Evolutionary conservation across 2,113 vertebrate genomes (phyloP).

Genomic region (Nannospalax galili): DNA sequence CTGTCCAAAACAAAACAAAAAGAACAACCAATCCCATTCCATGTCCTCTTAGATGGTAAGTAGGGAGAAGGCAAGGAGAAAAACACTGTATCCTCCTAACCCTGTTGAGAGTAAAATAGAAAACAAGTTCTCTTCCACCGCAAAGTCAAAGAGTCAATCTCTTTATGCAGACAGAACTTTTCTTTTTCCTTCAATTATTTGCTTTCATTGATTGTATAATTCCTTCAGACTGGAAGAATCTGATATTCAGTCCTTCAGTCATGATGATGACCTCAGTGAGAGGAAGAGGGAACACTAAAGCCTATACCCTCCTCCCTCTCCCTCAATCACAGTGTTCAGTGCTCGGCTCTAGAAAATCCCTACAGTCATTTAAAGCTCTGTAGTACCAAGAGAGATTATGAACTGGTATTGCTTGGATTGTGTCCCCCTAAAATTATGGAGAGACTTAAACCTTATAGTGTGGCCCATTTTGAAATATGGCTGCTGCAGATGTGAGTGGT

Average conservation of each 20-base stretch:
- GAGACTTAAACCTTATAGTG: conserved; percentile 24
- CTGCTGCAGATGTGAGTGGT: background rate
- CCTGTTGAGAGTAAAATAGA: conserved; percentile 12
- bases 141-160: conserved; percentile 41
- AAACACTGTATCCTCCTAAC: background rate
- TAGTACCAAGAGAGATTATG: conserved; percentile 10
- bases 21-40: background rate
- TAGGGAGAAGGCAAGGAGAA: background rate
- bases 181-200: conserved; percentile 48
- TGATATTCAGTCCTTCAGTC: background rate
- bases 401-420: background rate
- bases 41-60: background rate
- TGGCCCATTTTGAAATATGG: conserved; percentile 11
- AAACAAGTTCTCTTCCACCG: background rate
- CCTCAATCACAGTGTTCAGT: background rate
- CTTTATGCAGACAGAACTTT: conserved; percentile 53
- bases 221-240: conserved; percentile 46
- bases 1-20: no score
- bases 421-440: background rate
- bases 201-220: conserved; percentile 17
- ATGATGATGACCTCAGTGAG: conserved; percentile 42
- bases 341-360: conserved; percentile 15
- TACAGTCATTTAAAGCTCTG: background rate
- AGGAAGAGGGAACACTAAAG: conserved; percentile 23
- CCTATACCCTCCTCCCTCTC: accelerated